Evolutionary conservation across 2,888 invertebrate genomes (phyloP).

Genomic region (Daptonema setosum): DNA sequence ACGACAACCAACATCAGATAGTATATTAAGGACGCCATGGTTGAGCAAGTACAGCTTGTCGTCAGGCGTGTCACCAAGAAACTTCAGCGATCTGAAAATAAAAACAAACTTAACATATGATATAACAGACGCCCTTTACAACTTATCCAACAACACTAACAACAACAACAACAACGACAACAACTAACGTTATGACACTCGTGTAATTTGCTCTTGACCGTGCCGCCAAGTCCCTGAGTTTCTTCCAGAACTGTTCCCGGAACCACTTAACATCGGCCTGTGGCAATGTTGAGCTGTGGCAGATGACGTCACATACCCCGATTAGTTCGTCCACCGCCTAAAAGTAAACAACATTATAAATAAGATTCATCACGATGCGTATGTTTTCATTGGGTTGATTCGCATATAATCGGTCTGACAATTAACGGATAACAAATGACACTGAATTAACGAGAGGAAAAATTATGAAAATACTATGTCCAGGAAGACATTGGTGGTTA

Average conservation of each 20-base stretch:
- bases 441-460: too few species aligned
- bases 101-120: too few species aligned
- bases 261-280: background rate
- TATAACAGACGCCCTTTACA: too few species aligned
- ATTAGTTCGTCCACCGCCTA: conserved; percentile 72
- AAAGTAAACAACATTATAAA: conserved; percentile 6
- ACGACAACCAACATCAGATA: conserved; percentile 42
- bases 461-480: too few species aligned
- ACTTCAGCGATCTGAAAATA: conserved; percentile 43
- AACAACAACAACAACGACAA: background rate
- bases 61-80: conserved; percentile 65
- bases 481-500: too few species aligned
- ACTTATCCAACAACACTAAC: background rate
- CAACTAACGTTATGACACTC: background rate
- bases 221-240: background rate
- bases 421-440: too few species aligned
- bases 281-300: background rate
- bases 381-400: background rate
- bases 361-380: background rate
- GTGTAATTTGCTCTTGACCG: background rate
- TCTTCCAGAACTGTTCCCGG: background rate
- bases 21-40: conserved; percentile 60
- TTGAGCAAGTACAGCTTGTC: conserved; percentile 70
- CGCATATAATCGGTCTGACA: too few species aligned
- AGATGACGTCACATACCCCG: conserved; percentile 40